Evolutionary conservation across 2,113 vertebrate species (phyloP).

Genomic region (Cyphomyrus discorhynchus): DNA sequence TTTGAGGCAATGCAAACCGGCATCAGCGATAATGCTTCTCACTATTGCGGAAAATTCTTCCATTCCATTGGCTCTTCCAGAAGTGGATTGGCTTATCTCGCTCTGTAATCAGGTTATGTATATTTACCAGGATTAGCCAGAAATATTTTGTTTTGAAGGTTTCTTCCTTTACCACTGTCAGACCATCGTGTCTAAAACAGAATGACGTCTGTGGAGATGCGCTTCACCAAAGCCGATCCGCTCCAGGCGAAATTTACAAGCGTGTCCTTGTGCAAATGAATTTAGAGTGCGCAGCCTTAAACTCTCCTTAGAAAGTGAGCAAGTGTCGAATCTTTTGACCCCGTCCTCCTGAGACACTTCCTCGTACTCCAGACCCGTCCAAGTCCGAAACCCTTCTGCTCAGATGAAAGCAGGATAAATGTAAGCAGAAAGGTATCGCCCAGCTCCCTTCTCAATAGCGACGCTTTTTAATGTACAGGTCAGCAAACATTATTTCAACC

Average conservation of each 20-base stretch:
- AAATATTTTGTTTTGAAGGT: not conserved
- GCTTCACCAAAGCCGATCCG: not conserved
- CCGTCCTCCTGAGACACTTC: not conserved
- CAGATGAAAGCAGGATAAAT: not conserved
- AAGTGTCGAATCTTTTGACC: not conserved
- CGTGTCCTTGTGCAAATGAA: not conserved
- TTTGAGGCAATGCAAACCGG: slow-evolving; percentile 46
- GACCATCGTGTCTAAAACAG: not conserved
- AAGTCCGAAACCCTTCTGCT: not conserved
- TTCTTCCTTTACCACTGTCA: not conserved
- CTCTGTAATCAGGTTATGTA: not conserved
- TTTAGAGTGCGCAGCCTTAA: not conserved
- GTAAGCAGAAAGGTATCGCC: not conserved
- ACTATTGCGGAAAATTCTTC: not conserved
- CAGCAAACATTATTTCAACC: not conserved
- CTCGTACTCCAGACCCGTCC: not conserved
- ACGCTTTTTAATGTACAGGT: not conserved
- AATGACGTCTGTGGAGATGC: not conserved
- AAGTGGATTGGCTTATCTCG: not conserved
- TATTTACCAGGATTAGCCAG: not conserved
- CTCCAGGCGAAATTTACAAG: not conserved
- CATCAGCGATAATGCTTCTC: slow-evolving; percentile 31
- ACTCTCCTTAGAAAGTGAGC: not conserved
- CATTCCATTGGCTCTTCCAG: not conserved
- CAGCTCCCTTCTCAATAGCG: not conserved